A percentile compares a stretch with the other conserved stretches of the same genome.
Conservation (phyloP, 2,113 vertebrate species). For the Phyllostomus hastatus region DNA sequence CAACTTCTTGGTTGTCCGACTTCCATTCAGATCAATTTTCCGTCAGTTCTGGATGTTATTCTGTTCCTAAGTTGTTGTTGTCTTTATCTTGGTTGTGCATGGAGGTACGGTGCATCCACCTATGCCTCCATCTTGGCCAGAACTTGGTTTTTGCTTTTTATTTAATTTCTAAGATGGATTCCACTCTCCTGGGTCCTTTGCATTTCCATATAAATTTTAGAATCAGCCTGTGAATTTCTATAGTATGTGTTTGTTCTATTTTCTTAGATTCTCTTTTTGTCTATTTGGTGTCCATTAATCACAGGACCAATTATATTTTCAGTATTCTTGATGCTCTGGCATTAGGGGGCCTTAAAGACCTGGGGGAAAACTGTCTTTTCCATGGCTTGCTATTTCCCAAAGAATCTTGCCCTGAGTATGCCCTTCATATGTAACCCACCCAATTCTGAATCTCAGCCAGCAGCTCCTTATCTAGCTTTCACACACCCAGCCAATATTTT, state of each 20-base stretch:
- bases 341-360: not conserved
- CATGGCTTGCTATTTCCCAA: not conserved
- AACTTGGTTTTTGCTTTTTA: not conserved
- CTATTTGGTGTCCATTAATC: not conserved
- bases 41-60: too few relatives aligned
- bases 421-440: not conserved
- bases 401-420: not conserved
- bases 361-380: not conserved
- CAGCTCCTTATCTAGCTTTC: not conserved
- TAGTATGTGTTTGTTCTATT: not conserved
- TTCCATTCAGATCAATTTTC: too few relatives aligned
- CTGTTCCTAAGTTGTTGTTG: too few relatives aligned
- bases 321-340: not conserved
- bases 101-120: too few relatives aligned
- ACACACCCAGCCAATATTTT: not conserved
- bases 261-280: not conserved
- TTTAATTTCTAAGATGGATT: not conserved
- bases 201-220: not conserved
- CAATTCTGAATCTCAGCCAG: not conserved
- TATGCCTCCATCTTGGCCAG: too few relatives aligned
- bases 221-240: not conserved
- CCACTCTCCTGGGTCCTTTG: not conserved
- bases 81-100: too few relatives aligned
- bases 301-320: not conserved
- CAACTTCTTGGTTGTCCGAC: too few relatives aligned